Percentiles rank a stretch among this genome's conserved stretches.
phyloP scores from a whole-genome alignment of 2,888 invertebrate species.

The Rhyacophila evoluta region DNA sequence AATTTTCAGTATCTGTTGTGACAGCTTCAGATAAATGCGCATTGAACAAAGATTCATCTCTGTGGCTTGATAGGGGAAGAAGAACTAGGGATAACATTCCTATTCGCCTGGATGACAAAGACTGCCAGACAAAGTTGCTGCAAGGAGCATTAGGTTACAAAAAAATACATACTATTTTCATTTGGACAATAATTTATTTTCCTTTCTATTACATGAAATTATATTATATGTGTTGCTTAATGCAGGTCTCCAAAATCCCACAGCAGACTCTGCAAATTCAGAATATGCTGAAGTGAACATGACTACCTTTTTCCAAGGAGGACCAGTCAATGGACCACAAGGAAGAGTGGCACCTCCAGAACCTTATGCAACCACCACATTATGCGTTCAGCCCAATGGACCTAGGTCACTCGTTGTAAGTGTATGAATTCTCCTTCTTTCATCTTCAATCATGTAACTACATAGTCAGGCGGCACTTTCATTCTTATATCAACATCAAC shows the following conservation, averaged over 20 bases:
- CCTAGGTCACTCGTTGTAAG: constrained; percentile 60
- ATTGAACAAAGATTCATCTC: constrained; percentile 68
- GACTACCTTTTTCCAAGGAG: constrained; percentile 73
- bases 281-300: constrained; percentile 73
- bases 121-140: constrained; percentile 68
- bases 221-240: not conserved
- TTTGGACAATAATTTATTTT: no score
- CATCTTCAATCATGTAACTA: no score
- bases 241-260: constrained; percentile 55
- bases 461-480: no score
- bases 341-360: constrained; percentile 69
- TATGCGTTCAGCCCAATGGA: constrained; percentile 65
- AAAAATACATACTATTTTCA: no score
- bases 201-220: no score
- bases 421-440: no score
- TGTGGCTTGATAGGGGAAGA: constrained; percentile 73
- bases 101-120: constrained; percentile 63
- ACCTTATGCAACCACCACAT: constrained; percentile 82
- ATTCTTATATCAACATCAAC: no score
- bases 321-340: constrained; percentile 55
- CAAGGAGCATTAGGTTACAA: constrained; percentile 60
- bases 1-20: constrained; percentile 61
- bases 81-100: constrained; percentile 64
- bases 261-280: constrained; percentile 63
- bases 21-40: constrained; percentile 65